Conservation (phyloP, 2,888 invertebrate genomes). For the Pseudoips prasinana region DNA sequence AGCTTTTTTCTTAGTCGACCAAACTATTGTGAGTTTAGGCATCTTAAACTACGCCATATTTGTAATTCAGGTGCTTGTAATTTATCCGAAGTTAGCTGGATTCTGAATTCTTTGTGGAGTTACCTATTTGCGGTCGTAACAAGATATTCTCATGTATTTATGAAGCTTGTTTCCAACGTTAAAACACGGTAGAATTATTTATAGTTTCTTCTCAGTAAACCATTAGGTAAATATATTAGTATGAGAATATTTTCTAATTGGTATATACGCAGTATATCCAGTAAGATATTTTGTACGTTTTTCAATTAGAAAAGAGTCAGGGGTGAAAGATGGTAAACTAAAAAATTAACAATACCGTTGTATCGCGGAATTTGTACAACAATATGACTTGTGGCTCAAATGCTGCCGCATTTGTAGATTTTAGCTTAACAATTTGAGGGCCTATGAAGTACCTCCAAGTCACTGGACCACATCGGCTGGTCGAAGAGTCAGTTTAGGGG, state of each 20-base stretch:
- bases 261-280: no score
- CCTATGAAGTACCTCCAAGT: no score
- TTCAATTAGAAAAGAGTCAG: no score
- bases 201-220: neutral
- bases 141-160: constrained; percentile 24
- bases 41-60: constrained; percentile 21
- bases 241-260: neutral
- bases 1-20: constrained; percentile 36
- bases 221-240: neutral
- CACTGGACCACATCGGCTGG: no score
- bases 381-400: no score
- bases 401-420: no score
- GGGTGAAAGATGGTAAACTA: no score
- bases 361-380: no score
- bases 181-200: neutral
- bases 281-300: no score
- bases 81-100: constrained; percentile 20
- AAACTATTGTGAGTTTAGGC: constrained; percentile 25
- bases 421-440: no score
- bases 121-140: constrained; percentile 23
- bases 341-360: no score
- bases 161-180: constrained; percentile 16
- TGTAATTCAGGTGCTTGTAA: constrained; percentile 25
- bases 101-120: constrained; percentile 20
- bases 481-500: no score